These are phyloP conservation scores for Sericinus montela DNA, from an alignment of 2,888 invertebrate species.

Conservation along the genomic window DNA sequence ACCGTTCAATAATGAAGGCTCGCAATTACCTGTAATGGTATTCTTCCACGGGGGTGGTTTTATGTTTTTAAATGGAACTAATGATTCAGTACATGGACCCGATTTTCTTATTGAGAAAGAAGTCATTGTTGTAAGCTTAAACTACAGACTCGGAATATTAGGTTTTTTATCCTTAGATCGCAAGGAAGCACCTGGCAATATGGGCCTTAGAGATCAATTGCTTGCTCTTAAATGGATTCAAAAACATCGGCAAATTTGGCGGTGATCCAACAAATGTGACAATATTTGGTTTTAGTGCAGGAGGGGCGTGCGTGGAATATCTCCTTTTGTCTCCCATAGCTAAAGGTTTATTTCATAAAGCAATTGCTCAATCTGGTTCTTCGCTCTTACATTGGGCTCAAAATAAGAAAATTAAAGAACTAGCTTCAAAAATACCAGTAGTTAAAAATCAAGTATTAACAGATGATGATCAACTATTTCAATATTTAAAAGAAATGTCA, in stretches of 20 bases:
- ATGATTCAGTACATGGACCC: conserved; percentile 54
- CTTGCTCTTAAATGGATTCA: conserved; percentile 74
- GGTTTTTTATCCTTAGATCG: conserved; percentile 60
- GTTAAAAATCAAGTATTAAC: conserved; percentile 35
- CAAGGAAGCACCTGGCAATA: conserved; percentile 68
- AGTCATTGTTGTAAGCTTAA: conserved; percentile 61
- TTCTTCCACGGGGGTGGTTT: conserved; percentile 72
- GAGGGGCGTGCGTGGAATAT: conserved; percentile 68
- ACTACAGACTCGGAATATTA: conserved; percentile 66
- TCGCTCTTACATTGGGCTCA: conserved; percentile 70
- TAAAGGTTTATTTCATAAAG: conserved; percentile 73
- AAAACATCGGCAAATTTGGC: conserved; percentile 65
- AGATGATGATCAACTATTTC: conserved; percentile 42
- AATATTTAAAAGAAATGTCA: conserved; percentile 48
- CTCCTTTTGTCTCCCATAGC: conserved; percentile 60
- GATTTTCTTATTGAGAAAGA: conserved; percentile 64
- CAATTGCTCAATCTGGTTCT: conserved; percentile 75
- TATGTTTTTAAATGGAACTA: conserved; percentile 61
- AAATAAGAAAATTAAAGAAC: conserved; percentile 42
- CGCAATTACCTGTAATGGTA: conserved; percentile 59
- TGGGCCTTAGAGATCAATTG: conserved; percentile 76
- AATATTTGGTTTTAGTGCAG: conserved; percentile 76
- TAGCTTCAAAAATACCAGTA: conserved; percentile 47
- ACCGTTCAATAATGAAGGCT: conserved; percentile 51
- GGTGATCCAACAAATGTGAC: conserved; percentile 72